A percentile compares a stretch with the other conserved stretches of the same genome.
Conservation (phyloP, 2,113 vertebrate genomes). For the Prunella fulvescens region DNA sequence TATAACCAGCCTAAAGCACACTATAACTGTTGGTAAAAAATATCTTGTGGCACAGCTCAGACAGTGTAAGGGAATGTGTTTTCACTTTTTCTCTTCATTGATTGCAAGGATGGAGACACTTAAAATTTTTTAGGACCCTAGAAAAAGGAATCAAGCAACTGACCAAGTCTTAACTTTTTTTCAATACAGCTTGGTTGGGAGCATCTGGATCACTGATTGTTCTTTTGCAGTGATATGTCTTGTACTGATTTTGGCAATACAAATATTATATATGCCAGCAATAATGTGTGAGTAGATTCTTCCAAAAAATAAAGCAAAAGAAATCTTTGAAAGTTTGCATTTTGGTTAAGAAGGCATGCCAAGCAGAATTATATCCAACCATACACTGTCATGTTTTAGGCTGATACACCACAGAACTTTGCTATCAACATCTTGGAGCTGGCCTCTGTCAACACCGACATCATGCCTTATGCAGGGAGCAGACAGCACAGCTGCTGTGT, state of each 20-base stretch:
- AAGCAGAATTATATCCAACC: neutral
- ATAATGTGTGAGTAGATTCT: neutral
- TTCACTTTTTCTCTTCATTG: neutral
- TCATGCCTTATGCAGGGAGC: neutral
- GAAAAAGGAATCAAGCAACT: neutral
- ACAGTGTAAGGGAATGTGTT: neutral
- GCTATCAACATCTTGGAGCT: neutral
- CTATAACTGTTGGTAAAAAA: neutral
- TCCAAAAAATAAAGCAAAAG: neutral
- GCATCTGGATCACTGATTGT: neutral
- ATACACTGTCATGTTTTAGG: neutral
- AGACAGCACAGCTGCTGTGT: neutral
- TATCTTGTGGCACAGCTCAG: neutral
- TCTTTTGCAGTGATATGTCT: neutral
- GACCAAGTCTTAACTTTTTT: neutral
- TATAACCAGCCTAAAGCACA: neutral
- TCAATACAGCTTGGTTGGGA: neutral
- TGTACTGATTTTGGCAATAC: neutral
- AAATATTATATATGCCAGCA: neutral
- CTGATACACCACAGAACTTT: neutral
- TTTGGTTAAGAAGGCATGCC: neutral
- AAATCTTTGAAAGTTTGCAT: neutral
- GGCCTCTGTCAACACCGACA: neutral
- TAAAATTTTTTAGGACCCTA: neutral
- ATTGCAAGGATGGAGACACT: neutral